Conservation (phyloP, 1,140 invertebrate genomes). For the Ephestia elutella region DNA sequence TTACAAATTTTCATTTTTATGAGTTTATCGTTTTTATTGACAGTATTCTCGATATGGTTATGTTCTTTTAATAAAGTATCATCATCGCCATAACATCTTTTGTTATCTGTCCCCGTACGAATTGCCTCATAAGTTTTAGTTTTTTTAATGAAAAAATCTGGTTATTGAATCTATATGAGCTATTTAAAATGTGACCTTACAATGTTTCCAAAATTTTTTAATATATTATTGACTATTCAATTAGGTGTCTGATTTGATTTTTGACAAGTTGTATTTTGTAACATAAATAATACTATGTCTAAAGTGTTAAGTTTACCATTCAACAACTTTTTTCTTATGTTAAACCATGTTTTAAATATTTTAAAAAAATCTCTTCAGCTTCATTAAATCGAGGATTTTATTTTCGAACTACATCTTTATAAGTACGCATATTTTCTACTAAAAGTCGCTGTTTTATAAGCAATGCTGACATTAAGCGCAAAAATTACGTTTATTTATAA, state of each 20-base stretch:
- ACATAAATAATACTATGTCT: not conserved
- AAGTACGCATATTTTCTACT: no score
- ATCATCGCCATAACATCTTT: conserved; percentile 11
- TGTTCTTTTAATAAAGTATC: conserved; percentile 22
- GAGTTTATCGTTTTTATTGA: conserved; percentile 22
- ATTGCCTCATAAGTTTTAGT: conserved; percentile 16
- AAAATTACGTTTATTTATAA: not conserved
- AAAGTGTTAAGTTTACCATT: no score
- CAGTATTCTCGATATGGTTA: conserved; percentile 14
- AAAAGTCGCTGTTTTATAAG: no score
- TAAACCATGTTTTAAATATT: no score
- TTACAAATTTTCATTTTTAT: no score
- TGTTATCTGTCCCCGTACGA: conserved; percentile 17
- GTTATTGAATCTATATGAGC: not conserved
- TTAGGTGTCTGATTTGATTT: not conserved
- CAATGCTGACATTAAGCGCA: not conserved
- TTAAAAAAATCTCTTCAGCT: no score
- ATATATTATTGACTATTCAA: not conserved
- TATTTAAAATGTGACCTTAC: not conserved
- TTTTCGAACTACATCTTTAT: no score
- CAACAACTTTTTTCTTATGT: no score
- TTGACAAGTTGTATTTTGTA: not conserved
- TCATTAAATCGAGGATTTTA: no score
- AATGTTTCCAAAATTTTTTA: not conserved
- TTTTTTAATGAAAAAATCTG: not conserved